Evolutionary conservation across 2,888 invertebrate species (phyloP), one percentile per base, ranked within the genome.

Genomic region (Noctua janthe): DNA sequence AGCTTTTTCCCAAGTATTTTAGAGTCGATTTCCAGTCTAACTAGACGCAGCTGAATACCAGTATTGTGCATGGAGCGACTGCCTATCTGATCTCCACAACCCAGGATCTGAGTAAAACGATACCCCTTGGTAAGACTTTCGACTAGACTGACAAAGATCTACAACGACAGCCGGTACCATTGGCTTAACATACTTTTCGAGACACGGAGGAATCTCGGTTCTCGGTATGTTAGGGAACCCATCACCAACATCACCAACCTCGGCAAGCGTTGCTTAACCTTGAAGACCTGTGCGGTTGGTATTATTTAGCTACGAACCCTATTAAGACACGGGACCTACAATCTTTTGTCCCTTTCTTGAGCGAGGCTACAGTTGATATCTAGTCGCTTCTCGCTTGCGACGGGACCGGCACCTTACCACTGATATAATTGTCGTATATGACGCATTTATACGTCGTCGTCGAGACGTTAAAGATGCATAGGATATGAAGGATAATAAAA

Each of bases 391-490:
- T 17, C 69, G 69, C 47, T 5, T 15, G 15, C 17, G 15, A n/a
- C 8, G 69, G n/a, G n/a, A 69, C 69, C 8, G 15, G 0, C 0
- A 2, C n/a, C 47, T 29, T 69, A 47, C 2, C 3, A 5, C 81
- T 69, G 73, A 80, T 80, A 84, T 82, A 79, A 89, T 87, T 78
- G 78, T 69, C 39, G 35, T 69, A 43, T 69, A 74, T 67, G 82
- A 84, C 79, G 49, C 74, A 71, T 83, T 81, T 81, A 79, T 82
- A 47, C 47, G 69, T 59, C 69, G 69, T 59, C 69, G 10, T 74
- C 47, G 11, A 23, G 8, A 56, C 35, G 54, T 62, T 66, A 47
- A 51, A 51, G 54, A 62, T 67, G 74, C 70, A 76, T 64, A 76
- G 49, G 43, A 71, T 39, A 10, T 71, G 49, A 29, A 35, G 29